Conservation (phyloP, 2,113 vertebrate species). For the Hypomesus transpacificus region DNA sequence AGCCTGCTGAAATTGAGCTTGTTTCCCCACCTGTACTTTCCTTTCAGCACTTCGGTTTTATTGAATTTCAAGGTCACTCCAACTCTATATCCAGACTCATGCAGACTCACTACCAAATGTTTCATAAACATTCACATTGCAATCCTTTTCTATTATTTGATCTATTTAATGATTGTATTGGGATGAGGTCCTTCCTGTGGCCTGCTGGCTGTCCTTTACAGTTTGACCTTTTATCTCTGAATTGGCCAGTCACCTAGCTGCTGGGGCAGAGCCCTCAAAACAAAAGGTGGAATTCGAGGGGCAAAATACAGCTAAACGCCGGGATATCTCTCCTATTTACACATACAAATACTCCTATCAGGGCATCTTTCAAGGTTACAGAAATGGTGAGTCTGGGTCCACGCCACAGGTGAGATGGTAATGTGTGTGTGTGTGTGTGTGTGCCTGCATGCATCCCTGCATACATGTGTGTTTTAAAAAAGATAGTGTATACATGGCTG, state of each 20-base stretch:
- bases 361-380: conserved; percentile 5
- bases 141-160: neutral
- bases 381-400: conserved; percentile 4
- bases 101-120: no score
- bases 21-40: conserved; percentile 40
- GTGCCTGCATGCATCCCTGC: neutral
- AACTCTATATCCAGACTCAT: conserved; percentile 13
- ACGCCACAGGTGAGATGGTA: conserved; percentile 5
- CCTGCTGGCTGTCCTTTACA: conserved; percentile 3
- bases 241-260: conserved; percentile 18
- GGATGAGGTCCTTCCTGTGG: neutral
- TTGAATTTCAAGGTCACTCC: conserved; percentile 31
- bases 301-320: conserved; percentile 9
- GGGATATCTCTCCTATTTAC: neutral
- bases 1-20: conserved; percentile 36
- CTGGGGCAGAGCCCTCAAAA: neutral
- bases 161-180: neutral
- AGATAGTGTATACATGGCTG: neutral
- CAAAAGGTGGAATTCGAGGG: conserved; percentile 3
- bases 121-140: no score
- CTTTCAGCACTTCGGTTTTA: conserved; percentile 35
- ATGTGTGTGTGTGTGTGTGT: neutral
- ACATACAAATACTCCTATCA: conserved; percentile 1
- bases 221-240: neutral
- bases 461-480: neutral